Conservation (phyloP, 2,113 vertebrate species). For the Microcebus griseorufus region DNA sequence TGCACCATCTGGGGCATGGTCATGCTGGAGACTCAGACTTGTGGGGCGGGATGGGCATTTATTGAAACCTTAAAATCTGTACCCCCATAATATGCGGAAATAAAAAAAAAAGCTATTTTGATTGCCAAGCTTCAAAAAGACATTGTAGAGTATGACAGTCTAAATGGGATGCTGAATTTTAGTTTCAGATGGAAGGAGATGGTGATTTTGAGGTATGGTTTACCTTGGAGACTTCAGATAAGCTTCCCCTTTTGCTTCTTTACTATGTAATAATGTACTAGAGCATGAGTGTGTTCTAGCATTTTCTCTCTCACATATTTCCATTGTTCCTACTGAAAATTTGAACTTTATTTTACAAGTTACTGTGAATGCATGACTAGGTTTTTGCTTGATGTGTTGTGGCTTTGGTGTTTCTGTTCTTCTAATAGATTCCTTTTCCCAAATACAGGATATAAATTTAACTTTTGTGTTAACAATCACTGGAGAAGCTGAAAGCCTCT, state of each 20-base stretch:
- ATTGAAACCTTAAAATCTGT: too few species aligned
- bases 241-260: not conserved
- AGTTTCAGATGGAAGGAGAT: not conserved
- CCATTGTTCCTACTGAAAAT: not conserved
- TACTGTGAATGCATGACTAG: not conserved
- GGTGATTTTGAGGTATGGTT: not conserved
- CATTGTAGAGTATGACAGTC: not conserved
- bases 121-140: not conserved
- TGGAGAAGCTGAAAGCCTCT: not conserved
- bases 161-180: not conserved
- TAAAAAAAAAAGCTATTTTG: not conserved
- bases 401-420: not conserved
- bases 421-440: not conserved
- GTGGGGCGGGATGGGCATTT: too few species aligned
- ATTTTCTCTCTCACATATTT: not conserved
- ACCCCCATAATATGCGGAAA: too few species aligned
- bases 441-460: not conserved
- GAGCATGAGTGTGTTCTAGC: not conserved
- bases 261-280: not conserved
- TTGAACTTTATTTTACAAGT: not conserved
- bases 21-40: too few species aligned
- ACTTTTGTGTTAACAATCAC: not conserved
- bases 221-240: not conserved
- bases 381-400: not conserved
- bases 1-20: too few species aligned